Conservation (phyloP, 2,113 vertebrate species). For the Hyaena hyaena region DNA sequence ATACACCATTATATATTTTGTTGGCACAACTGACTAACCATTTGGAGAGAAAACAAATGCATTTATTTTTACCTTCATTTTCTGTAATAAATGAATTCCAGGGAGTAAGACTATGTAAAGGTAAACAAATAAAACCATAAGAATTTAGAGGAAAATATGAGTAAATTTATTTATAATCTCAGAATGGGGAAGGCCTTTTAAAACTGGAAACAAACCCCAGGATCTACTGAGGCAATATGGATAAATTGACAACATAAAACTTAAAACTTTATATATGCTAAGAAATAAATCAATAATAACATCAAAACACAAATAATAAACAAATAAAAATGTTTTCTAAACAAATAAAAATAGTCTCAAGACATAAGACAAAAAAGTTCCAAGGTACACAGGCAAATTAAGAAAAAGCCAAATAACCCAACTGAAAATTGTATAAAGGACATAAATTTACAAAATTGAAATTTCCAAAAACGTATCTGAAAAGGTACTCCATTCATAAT, state of each 20-base stretch:
- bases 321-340: neutral
- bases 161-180: constrained; percentile 68
- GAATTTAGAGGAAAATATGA: constrained; percentile 64
- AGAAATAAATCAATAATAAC: constrained; percentile 53
- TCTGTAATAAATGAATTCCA: neutral
- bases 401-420: constrained; percentile 10
- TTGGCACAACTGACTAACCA: neutral
- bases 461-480: neutral
- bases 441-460: constrained; percentile 32
- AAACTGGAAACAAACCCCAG: constrained; percentile 26
- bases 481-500: neutral
- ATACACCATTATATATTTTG: neutral
- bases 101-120: neutral
- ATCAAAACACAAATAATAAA: constrained; percentile 27
- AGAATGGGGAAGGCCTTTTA: constrained; percentile 19
- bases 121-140: constrained; percentile 18
- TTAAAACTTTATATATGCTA: neutral
- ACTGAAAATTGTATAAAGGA: neutral
- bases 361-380: neutral
- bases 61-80: neutral
- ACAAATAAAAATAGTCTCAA: constrained; percentile 36
- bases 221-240: neutral
- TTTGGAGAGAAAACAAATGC: neutral
- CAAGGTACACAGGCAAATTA: neutral
- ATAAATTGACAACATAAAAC: constrained; percentile 29